Percentiles rank a stretch among this genome's conserved stretches.
Conservation (phyloP, 2,888 invertebrate genomes). For the Platerodrilus igneus region DNA sequence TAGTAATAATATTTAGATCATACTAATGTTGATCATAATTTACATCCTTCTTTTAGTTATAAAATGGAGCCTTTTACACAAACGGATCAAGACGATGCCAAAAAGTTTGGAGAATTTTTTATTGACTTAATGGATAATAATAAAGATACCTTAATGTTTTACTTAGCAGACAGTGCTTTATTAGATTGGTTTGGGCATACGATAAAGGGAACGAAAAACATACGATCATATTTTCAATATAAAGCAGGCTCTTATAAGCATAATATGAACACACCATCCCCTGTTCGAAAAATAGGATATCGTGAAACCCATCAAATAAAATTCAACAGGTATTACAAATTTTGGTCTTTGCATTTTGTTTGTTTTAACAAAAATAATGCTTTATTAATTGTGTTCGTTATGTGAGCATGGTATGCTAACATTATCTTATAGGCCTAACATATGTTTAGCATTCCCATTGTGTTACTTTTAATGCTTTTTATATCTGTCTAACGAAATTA, state of each 20-base stretch:
- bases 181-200: slow-evolving; percentile 64
- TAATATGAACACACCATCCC: slow-evolving; percentile 34
- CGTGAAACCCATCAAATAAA: slow-evolving; percentile 40
- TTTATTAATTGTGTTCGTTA: too few relatives aligned
- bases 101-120: slow-evolving; percentile 41
- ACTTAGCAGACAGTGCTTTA: slow-evolving; percentile 44
- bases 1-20: too few relatives aligned
- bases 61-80: slow-evolving; percentile 25
- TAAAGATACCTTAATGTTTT: slow-evolving; percentile 36
- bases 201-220: slow-evolving; percentile 56
- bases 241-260: slow-evolving; percentile 45
- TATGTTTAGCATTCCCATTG: slow-evolving; percentile 2
- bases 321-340: slow-evolving; percentile 35
- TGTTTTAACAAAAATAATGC: too few relatives aligned
- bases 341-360: slow-evolving; percentile 4
- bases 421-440: too few relatives aligned
- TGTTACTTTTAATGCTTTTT: slow-evolving; percentile 3
- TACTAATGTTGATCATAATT: too few relatives aligned
- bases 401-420: too few relatives aligned
- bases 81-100: slow-evolving; percentile 37
- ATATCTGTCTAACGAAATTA: not conserved
- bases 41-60: too few relatives aligned
- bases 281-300: slow-evolving; percentile 40
- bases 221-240: slow-evolving; percentile 54
- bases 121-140: slow-evolving; percentile 43